Percentiles rank a stretch among this genome's conserved stretches.
These are phyloP conservation scores for Ophthalmolycus amberensis DNA, from an alignment of 2,113 vertebrate species.

Conservation along the genomic window DNA sequence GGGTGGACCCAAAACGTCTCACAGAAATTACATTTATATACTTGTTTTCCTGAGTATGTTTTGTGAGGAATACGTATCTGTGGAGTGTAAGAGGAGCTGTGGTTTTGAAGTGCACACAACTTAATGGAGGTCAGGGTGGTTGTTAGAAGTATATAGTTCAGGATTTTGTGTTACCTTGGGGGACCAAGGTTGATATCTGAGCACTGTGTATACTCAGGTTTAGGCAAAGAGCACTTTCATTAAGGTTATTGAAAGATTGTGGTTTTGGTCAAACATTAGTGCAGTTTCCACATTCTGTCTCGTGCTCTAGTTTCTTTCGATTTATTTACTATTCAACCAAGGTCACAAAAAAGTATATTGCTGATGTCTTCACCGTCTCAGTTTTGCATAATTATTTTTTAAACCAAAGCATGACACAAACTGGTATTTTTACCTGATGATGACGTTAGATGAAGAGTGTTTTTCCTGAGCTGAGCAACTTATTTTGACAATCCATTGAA, in stretches of 20 bases:
- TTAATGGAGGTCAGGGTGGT: neutral
- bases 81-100: neutral
- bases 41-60: neutral
- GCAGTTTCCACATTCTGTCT: neutral
- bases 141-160: neutral
- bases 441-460: neutral
- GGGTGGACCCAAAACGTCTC: neutral
- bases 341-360: neutral
- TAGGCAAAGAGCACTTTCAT: neutral
- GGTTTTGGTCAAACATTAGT: neutral
- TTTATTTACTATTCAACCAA: neutral
- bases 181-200: neutral
- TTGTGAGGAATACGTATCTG: neutral
- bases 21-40: neutral
- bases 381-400: neutral
- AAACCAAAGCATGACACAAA: neutral
- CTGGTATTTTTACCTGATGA: neutral
- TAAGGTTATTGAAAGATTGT: neutral
- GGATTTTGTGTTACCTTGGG: neutral
- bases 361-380: neutral
- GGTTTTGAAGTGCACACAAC: neutral
- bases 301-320: neutral
- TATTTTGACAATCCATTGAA: neutral
- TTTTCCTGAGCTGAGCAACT: neutral
- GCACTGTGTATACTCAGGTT: neutral